Conservation (phyloP, 2,113 vertebrate species). For the Corythoichthys intestinalis region DNA sequence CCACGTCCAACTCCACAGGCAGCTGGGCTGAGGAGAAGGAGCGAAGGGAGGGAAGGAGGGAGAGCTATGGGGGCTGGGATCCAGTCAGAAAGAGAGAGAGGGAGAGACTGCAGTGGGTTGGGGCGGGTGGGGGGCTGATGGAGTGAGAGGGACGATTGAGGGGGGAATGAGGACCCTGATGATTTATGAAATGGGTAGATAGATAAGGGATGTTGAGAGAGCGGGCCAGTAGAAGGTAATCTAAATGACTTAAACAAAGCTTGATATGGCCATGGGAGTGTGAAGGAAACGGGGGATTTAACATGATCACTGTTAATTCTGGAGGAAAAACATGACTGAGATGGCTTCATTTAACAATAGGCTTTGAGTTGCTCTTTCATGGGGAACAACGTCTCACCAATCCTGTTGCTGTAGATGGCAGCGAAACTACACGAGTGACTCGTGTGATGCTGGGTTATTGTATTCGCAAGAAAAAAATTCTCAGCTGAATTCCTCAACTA, state of each 20-base stretch:
- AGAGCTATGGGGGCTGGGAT: conserved; percentile 63
- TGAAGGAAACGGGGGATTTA: conserved; percentile 69
- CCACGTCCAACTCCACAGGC: conserved; percentile 79
- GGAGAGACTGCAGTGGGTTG: conserved; percentile 44
- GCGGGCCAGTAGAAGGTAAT: conserved; percentile 65
- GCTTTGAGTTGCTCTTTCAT: conserved; percentile 69
- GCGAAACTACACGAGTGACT: conserved; percentile 59
- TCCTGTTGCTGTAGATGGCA: conserved; percentile 63
- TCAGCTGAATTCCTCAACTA: conserved; percentile 67
- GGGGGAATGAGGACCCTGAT: conserved; percentile 64
- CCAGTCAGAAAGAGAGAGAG: conserved; percentile 45
- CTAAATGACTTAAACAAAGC: conserved; percentile 73
- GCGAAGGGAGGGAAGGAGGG: conserved; percentile 57
- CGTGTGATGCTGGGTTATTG: conserved; percentile 61
- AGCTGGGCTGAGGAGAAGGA: conserved; percentile 78
- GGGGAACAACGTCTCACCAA: conserved; percentile 63
- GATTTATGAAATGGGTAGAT: conserved; percentile 73
- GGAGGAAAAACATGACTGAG: conserved; percentile 65
- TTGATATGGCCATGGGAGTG: conserved; percentile 72
- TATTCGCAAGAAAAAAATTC: conserved; percentile 64
- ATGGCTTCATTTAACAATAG: conserved; percentile 72
- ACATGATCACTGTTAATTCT: conserved; percentile 70
- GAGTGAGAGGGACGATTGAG: conserved; percentile 53
- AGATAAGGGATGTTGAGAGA: conserved; percentile 65
- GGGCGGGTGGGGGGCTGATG: conserved; percentile 52